Conservation (phyloP, 2,888 invertebrate genomes). For the Dermolepida albohirtum region DNA sequence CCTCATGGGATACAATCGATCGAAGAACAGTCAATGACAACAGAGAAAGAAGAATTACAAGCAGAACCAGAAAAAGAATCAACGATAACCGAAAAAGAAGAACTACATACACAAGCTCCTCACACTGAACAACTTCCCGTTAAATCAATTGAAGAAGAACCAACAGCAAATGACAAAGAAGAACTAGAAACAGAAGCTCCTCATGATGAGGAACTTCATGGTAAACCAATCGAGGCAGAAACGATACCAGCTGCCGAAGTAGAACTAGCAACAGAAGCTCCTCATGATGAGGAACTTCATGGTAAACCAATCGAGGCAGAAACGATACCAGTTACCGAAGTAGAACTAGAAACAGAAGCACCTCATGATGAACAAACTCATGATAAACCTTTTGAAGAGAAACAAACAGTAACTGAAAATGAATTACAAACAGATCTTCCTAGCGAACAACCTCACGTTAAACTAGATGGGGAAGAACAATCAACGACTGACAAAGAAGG, state of each 20-base stretch:
- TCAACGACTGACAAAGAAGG: background rate
- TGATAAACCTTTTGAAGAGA: conserved; percentile 13
- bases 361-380: conserved; percentile 4
- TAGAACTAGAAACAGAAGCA: conserved; percentile 28
- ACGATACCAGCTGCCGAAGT: background rate
- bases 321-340: conserved; percentile 4
- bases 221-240: background rate
- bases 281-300: conserved; percentile 19
- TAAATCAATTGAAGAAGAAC: conserved; percentile 37
- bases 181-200: conserved; percentile 28
- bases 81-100: too few relatives aligned
- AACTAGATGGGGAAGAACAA: conserved; percentile 12
- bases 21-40: conserved; percentile 9
- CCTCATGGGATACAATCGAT: background rate
- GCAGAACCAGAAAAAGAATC: too few relatives aligned
- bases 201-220: conserved; percentile 29
- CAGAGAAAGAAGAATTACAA: background rate
- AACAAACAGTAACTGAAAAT: conserved; percentile 22
- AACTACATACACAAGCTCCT: background rate
- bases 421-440: conserved; percentile 17
- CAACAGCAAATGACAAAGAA: conserved; percentile 40
- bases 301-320: conserved; percentile 13
- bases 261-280: conserved; percentile 7
- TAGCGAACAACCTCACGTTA: background rate
- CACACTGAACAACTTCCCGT: background rate